A percentile compares a stretch with the other conserved stretches of the same genome.
Evolutionary conservation across 2,888 invertebrate genomes (phyloP).

Genomic region (Eledone cirrhosa): DNA sequence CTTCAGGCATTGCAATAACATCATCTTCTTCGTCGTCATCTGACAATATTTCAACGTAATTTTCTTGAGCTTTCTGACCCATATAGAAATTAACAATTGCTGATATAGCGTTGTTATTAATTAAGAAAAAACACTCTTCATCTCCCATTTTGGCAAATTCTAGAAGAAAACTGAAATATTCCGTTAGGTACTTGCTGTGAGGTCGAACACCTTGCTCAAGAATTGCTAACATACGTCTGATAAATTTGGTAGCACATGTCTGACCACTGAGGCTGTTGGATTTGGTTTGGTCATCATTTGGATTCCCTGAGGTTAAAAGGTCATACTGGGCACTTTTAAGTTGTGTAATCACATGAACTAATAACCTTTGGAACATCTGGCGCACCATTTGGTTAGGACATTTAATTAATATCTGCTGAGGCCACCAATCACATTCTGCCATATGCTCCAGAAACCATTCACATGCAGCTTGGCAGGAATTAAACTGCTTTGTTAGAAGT

Average conservation of each 20-base stretch:
- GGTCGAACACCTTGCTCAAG: constrained; percentile 74
- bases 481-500: constrained; percentile 91
- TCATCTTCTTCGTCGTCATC: constrained; percentile 78
- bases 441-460: constrained; percentile 90
- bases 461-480: constrained; percentile 77
- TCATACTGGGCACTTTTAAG: constrained; percentile 76
- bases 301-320: constrained; percentile 72
- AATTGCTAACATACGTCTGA: constrained; percentile 85
- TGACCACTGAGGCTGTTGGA: constrained; percentile 40
- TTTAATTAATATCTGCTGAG: constrained; percentile 90
- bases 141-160: constrained; percentile 96
- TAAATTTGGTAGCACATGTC: constrained; percentile 87
- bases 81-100: constrained; percentile 92
- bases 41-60: constrained; percentile 73
- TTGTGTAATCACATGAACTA: constrained; percentile 93
- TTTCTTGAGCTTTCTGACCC: constrained; percentile 67
- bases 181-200: constrained; percentile 78
- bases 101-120: constrained; percentile 86
- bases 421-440: constrained; percentile 95
- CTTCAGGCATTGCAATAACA: constrained; percentile 72
- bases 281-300: constrained; percentile 31
- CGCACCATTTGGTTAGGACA: constrained; percentile 97
- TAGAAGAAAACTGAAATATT: constrained; percentile 89
- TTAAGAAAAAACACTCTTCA: constrained; percentile 87
- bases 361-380: constrained; percentile 92